A percentile compares a stretch with the other conserved stretches of the same genome.
Evolutionary conservation across 2,888 invertebrate species (phyloP).

Genomic region (Scaptomyza reducta): DNA sequence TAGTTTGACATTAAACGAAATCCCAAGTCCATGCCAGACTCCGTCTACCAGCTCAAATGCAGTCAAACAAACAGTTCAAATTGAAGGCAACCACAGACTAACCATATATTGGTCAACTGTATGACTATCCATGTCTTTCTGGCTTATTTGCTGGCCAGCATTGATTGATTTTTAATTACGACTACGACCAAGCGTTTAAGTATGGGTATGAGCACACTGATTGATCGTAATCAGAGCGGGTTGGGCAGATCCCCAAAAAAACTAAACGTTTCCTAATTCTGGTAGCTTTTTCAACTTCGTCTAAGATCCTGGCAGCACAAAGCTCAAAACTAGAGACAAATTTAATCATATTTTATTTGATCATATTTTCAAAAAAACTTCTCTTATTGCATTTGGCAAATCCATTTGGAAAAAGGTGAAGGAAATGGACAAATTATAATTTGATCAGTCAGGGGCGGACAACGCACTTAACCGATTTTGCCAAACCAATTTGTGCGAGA

Average conservation of each 20-base stretch:
- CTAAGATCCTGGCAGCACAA: too few relatives aligned
- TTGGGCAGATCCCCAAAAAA: too few relatives aligned
- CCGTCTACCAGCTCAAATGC: not conserved
- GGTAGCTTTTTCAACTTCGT: too few relatives aligned
- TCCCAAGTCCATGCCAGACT: not conserved
- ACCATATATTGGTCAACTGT: not conserved
- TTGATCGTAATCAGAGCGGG: slow-evolving; percentile 31
- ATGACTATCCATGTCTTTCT: slow-evolving; percentile 6
- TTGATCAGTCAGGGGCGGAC: too few relatives aligned
- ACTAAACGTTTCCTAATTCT: too few relatives aligned
- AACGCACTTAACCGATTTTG: too few relatives aligned
- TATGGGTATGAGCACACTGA: slow-evolving; percentile 47
- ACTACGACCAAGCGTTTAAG: slow-evolving; percentile 4
- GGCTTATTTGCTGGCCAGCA: slow-evolving; percentile 20
- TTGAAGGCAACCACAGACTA: not conserved
- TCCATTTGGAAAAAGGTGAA: too few relatives aligned
- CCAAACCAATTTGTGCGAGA: not conserved
- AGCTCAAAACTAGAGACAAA: too few relatives aligned
- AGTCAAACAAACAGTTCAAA: not conserved
- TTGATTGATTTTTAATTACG: slow-evolving; percentile 77
- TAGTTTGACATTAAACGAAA: not conserved
- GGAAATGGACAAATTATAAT: too few relatives aligned
- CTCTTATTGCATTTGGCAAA: too few relatives aligned
- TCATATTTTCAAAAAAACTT: too few relatives aligned
- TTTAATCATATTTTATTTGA: too few relatives aligned